Evolutionary conservation across 2,113 vertebrate species (phyloP), one percentile per base, ranked within the genome.

Genomic region (Rhea americana): DNA sequence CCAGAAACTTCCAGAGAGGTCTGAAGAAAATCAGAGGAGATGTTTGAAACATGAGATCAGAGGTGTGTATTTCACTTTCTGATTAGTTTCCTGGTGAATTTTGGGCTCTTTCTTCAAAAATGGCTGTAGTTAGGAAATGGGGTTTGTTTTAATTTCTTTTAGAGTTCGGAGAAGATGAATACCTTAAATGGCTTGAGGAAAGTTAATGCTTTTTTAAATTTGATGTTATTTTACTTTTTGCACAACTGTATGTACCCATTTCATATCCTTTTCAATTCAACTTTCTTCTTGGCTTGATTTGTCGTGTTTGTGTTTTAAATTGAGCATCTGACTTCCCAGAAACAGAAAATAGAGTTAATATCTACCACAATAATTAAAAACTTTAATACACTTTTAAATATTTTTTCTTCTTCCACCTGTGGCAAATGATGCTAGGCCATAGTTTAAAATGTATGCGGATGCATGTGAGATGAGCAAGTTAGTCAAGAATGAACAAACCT

Each of bases 281-380:
- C 89, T 92, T 90, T 75, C 55, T 83, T 88, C 43, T 68, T 89
- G 80, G 43, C 28, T 92, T 87, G 12, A 30, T 86, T 72, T 21
- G 78, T 26, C 35, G 8, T 56, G 32, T 62, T 91, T 66, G 30
- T 67, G 4, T 22, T 88, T 84, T 75, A 78, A 91, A 90, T 30
- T 55, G 51, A 51, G 14, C 43, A 58, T 62, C 85, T 91, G 35
- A 30, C 3, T 71, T 53, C 10, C 30, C 51, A 51, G 41, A 30
- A 7, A 5, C 18, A 48, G 2, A 55, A n/a, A 58, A 93, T 67
- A 16, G 20, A 63, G 25, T 63, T 19, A 45, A 0, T 43, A 24
- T 81, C 55, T 61, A 61, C 62, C 21, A 47, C 13, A 30, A n/a
- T 13, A 21, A 56, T 39, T 61, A 88, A 55, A 85, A 88, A 11